Base-by-base conservation (phyloP, 2,888 invertebrate species). In the Philopedon plagiatum region DNA sequence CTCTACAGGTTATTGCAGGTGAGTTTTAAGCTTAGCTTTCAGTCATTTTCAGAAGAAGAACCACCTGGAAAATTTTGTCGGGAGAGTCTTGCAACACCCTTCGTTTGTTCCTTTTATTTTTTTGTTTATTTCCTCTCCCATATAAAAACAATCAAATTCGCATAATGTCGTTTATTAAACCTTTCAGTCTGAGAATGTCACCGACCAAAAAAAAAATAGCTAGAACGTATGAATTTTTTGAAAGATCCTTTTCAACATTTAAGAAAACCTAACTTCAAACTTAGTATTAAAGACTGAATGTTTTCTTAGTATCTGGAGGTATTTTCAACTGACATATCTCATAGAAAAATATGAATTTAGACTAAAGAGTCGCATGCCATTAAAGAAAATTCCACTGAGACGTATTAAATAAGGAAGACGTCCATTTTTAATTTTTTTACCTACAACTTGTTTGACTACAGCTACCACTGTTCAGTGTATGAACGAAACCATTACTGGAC, bases 261-360 rank as follows among this genome's bases (percentile, higher is more conserved):
- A 23, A 54, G 54, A 8, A 51, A 64, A 64, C 18, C 39, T 11
- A 34, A 39, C 54, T 71, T 49, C 51, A 56, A 60, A 63, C 26
- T 62, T 70, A 71, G 64, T 49, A 41, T 57, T 63, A 54, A 79
- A 80, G 81, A 81, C 80, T 81, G 80, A 81, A 80, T 80, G 79
- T 78, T 80, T 76, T 76, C 71, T 73, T 77, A 77, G 75, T 39
- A 21, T 37, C 23, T 75, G 75, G 77, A 73, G 76, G 65, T 66
- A 67, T 72, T 67, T 75, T 74, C 63, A 77, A 76, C 75, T 76
- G 74, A 80, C 81, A 81, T 81, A 81, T 81, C 80, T 79, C 76
- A 74, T 41, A 65, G 51, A 49, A 57, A 70, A 46, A 39, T 65
- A 63, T 49, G 61, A 69, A 63, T 69, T 69, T 69, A 69, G 44